Base-by-base conservation (phyloP, 1,140 invertebrate species). In the Drosophila melanogaster region DNA sequence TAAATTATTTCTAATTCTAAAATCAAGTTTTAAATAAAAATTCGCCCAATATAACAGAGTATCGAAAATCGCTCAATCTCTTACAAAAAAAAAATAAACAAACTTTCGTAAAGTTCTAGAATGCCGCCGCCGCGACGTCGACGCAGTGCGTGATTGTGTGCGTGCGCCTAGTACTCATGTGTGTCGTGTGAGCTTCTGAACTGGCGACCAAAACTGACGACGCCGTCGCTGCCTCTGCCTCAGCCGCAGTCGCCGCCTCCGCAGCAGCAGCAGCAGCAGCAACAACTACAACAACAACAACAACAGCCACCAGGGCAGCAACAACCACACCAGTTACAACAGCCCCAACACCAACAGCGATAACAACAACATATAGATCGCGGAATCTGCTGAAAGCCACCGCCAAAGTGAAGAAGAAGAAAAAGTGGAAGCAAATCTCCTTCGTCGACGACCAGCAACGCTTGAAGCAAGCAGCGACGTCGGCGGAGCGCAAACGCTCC, bases 171-270 rank as follows among this genome's bases (percentile, higher is more conserved):
- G 38, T 58, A 41, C 51, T 22, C 35, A 37, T 69, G 72, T 71
- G 47, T 77, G 57, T 65, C 51, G 54, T 77, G 76, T 78, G 51
- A 43, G 67, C 56, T 44, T 84, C 54, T 87, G 84, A 87, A 80
- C 84, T 89, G 84, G 84, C 84, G 84, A 84, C 79, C 83, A 87
- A 87, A 89, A 81, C 84, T 87, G 76, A 89, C 80, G 74, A 79
- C 76, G 64, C 55, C 74, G 73, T 74, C 62, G 83, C 72, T 79
- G 83, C 60, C 62, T 79, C 67, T 47, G 77, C 70, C 54, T 75
- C 76, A 62, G 67, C 67, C 67, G 67, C 67, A 41, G 46, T 57
- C 66, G 49, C 60, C 77, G 65, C 71, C 74, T 61, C 65, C 75
- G 53, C 60, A 58, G 12, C 71, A 70, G 38, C 66, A 69, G 24